Conservation (phyloP, 2,113 vertebrate species). For the Thalassoma bifasciatum region DNA sequence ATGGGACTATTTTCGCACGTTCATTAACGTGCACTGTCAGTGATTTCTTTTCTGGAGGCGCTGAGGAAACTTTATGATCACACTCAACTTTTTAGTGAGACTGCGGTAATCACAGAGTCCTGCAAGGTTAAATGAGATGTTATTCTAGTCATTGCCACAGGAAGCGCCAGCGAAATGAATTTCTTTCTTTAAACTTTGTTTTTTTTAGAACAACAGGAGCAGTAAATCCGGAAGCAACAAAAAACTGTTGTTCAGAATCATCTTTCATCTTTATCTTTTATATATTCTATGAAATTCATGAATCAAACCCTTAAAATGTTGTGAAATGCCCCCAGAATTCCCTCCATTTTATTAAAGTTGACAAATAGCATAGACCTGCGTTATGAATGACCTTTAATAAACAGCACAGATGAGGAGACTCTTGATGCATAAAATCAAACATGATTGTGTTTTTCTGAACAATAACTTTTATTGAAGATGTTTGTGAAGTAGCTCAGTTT, state of each 20-base stretch:
- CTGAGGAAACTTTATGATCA: background rate
- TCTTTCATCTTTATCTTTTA: no score
- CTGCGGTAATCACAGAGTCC: background rate
- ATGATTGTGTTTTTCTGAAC: constrained; percentile 48
- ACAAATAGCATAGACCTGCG: no score
- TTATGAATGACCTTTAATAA: no score
- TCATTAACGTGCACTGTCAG: constrained; percentile 11
- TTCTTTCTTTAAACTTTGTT: background rate
- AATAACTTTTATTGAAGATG: constrained; percentile 78
- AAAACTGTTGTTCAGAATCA: no score
- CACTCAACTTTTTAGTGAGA: background rate
- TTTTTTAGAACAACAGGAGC: no score
- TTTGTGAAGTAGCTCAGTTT: constrained; percentile 67
- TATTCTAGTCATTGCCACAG: background rate
- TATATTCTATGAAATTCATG: no score
- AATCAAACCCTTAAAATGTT: no score
- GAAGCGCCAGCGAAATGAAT: background rate
- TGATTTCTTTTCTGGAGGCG: constrained; percentile 15
- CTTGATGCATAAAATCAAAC: background rate
- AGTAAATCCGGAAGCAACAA: no score
- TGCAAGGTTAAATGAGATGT: background rate
- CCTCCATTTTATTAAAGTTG: no score
- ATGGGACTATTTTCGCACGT: constrained; percentile 18
- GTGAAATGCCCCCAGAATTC: no score
- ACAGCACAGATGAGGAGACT: no score